Evolutionary conservation across 2,113 vertebrate genomes (phyloP).

Genomic region (Hymenochirus boettgeri): DNA sequence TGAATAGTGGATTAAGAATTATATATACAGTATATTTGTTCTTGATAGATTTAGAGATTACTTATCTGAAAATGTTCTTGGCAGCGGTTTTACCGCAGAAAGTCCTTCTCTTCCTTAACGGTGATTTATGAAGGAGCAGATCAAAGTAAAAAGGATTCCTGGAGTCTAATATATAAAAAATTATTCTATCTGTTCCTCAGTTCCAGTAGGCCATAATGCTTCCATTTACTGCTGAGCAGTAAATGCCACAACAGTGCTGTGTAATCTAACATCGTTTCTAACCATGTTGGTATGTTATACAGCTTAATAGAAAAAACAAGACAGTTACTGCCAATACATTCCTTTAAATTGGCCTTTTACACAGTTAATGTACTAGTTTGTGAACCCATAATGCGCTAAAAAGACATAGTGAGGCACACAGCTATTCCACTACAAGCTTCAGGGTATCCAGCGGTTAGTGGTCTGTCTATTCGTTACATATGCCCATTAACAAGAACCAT

Average conservation of each 20-base stretch:
- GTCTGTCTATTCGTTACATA: no score
- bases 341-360: no score
- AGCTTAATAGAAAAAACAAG: not conserved
- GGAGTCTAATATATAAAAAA: slow-evolving; percentile 24
- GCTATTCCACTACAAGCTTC: no score
- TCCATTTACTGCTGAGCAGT: slow-evolving; percentile 17
- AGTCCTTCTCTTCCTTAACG: not conserved
- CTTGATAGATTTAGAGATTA: slow-evolving; percentile 22
- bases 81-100: slow-evolving; percentile 4
- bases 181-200: slow-evolving; percentile 30
- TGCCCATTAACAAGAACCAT: no score
- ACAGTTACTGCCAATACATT: no score
- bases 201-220: slow-evolving; percentile 20
- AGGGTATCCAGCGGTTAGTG: no score
- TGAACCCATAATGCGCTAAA: no score
- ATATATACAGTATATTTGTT: slow-evolving; percentile 8
- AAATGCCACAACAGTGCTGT: slow-evolving; percentile 1
- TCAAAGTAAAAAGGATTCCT: slow-evolving; percentile 18
- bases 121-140: slow-evolving; percentile 27
- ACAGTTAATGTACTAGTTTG: no score
- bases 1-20: not conserved
- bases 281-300: not conserved
- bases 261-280: not conserved
- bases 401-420: no score
- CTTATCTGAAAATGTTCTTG: slow-evolving; percentile 20